Evolutionary conservation across 2,888 invertebrate species (phyloP).

Genomic region (Taphrorychus bicolor): DNA sequence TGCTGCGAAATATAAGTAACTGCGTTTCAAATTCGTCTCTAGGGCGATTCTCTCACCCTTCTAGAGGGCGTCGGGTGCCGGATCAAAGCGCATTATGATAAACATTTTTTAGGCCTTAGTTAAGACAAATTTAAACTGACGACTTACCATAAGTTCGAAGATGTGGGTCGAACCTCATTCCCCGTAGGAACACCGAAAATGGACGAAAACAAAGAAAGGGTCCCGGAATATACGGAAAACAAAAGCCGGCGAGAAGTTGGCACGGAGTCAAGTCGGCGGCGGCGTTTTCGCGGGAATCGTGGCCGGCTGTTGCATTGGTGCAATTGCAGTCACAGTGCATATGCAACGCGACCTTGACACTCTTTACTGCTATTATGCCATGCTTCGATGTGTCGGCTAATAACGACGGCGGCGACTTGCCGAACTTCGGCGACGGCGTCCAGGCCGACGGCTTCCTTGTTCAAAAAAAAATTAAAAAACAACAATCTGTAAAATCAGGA

Average conservation of each 20-base stretch:
- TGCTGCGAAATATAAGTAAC: neutral
- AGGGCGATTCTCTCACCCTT: too few relatives aligned
- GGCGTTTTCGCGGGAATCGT: slow-evolving; percentile 47
- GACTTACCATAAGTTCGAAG: neutral
- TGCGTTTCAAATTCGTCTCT: too few relatives aligned
- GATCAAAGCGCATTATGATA: too few relatives aligned
- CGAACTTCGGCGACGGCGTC: slow-evolving; percentile 8
- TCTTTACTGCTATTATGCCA: slow-evolving; percentile 48
- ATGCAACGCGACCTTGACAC: slow-evolving; percentile 59
- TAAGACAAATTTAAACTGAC: neutral
- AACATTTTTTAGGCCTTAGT: too few relatives aligned
- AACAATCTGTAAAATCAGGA: too few relatives aligned
- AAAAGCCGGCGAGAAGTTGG: slow-evolving; percentile 26
- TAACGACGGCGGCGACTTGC: slow-evolving; percentile 18
- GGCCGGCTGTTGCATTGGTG: slow-evolving; percentile 55
- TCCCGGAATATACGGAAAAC: slow-evolving; percentile 23
- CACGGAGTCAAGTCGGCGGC: slow-evolving; percentile 27
- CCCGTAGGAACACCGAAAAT: neutral
- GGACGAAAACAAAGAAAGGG: slow-evolving; percentile 10
- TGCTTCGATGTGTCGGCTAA: slow-evolving; percentile 39
- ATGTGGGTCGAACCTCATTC: neutral
- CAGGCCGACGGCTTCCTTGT: neutral
- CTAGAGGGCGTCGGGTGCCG: too few relatives aligned
- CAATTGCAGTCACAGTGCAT: slow-evolving; percentile 58
- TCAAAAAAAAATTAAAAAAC: too few relatives aligned